Evolutionary conservation across 92 coral and sea anemone genomes (phyloP).

Genomic region (Meandrina meandrites): DNA sequence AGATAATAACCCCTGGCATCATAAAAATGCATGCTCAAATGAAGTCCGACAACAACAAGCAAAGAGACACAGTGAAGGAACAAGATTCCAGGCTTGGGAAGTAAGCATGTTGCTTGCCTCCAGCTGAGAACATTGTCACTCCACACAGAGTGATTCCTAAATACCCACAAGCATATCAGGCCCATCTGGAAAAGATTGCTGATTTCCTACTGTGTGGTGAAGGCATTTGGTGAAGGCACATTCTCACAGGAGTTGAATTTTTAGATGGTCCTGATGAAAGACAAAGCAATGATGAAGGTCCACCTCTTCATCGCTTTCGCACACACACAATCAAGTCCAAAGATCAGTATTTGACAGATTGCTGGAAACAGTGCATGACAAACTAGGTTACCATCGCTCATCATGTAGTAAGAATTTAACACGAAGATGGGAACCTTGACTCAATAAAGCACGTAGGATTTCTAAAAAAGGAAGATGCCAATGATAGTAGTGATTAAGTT

Average conservation of each 20-base stretch:
- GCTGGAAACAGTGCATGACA: slow-evolving; percentile 42
- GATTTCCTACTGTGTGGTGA: slow-evolving; percentile 51
- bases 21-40: slow-evolving; percentile 42
- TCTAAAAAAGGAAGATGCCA: not conserved
- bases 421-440: slow-evolving; percentile 27
- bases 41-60: slow-evolving; percentile 15
- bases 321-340: slow-evolving; percentile 32
- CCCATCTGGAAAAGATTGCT: slow-evolving; percentile 42
- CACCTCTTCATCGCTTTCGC: slow-evolving; percentile 47
- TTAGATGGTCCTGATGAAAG: slow-evolving; percentile 35
- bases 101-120: slow-evolving; percentile 41
- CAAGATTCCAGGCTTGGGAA: slow-evolving; percentile 46
- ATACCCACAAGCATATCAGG: slow-evolving; percentile 30
- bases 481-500: not conserved
- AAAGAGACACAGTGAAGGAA: slow-evolving; percentile 15
- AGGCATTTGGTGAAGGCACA: slow-evolving; percentile 48
- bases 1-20: slow-evolving; percentile 50
- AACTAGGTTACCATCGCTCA: slow-evolving; percentile 27
- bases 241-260: slow-evolving; percentile 37
- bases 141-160: slow-evolving; percentile 5
- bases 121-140: slow-evolving; percentile 38
- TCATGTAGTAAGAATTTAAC: slow-evolving; percentile 20
- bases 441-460: not conserved
- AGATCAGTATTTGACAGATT: slow-evolving; percentile 25
- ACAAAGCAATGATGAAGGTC: slow-evolving; percentile 28